Percentiles rank a stretch among this genome's conserved stretches.
These are phyloP conservation scores for Takifugu ocellatus DNA, from an alignment of 2,797 vertebrate species.

Conservation along the genomic window DNA sequence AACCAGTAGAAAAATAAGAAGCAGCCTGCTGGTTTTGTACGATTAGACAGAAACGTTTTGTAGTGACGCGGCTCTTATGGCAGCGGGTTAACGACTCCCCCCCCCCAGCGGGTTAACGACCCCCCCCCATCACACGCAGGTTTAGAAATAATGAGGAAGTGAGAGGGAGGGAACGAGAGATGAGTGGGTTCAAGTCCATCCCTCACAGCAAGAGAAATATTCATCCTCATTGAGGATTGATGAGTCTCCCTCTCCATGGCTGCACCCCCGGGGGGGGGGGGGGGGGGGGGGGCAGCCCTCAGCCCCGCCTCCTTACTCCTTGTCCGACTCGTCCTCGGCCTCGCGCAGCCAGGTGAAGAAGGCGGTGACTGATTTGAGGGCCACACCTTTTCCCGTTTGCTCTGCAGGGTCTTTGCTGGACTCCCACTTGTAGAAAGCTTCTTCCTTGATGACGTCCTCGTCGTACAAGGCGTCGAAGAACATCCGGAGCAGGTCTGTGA, in stretches of 20 bases:
- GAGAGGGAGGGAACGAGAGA: constrained; percentile 56
- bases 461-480: constrained; percentile 96
- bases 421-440: constrained; percentile 98
- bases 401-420: constrained; percentile 93
- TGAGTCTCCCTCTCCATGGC: constrained; percentile 69
- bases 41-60: constrained; percentile 49
- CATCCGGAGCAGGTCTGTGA: constrained; percentile 88
- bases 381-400: constrained; percentile 95
- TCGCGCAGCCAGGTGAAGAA: constrained; percentile 98
- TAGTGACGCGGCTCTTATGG: constrained; percentile 62
- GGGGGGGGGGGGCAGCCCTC: constrained; percentile 31
- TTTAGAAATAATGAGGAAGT: constrained; percentile 61
- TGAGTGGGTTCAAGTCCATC: constrained; percentile 69
- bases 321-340: constrained; percentile 94
- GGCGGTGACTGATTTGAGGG: constrained; percentile 93
- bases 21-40: constrained; percentile 69
- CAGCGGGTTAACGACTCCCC: constrained; percentile 64
- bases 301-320: constrained; percentile 79
- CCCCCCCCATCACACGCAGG: constrained; percentile 67
- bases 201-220: constrained; percentile 50
- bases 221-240: constrained; percentile 75
- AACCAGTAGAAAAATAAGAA: constrained; percentile 53
- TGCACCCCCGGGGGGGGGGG: constrained; percentile 24
- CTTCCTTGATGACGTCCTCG: constrained; percentile 95
- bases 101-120: constrained; percentile 15